Evolutionary conservation across 2,888 invertebrate genomes (phyloP).

Genomic region (Sialis fuliginosa): DNA sequence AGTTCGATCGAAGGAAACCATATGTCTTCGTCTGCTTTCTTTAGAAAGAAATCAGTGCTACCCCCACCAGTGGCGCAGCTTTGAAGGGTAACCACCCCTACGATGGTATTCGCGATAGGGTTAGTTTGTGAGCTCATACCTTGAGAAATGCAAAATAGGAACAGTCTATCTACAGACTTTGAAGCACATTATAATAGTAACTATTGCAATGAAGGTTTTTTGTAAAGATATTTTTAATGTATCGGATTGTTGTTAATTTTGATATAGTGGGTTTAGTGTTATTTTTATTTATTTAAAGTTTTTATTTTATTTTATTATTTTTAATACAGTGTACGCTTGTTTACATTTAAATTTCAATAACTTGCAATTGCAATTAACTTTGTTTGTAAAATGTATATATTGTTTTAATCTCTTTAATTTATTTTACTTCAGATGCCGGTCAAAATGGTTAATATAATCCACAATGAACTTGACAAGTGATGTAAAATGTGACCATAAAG

Average conservation of each 20-base stretch:
- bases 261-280: not conserved
- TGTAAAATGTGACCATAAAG: too few relatives aligned
- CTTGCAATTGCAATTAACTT: too few relatives aligned
- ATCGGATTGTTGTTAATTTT: not conserved
- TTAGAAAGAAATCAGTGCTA: not conserved
- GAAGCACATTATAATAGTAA: slow-evolving; percentile 2
- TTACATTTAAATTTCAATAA: too few relatives aligned
- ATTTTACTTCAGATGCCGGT: too few relatives aligned
- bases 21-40: not conserved
- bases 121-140: not conserved
- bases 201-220: not conserved
- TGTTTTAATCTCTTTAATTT: too few relatives aligned
- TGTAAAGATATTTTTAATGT: not conserved
- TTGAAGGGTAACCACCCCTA: not conserved
- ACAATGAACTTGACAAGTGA: too few relatives aligned
- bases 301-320: too few relatives aligned
- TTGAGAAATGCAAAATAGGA: slow-evolving; percentile 4
- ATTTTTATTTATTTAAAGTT: too few relatives aligned
- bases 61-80: not conserved
- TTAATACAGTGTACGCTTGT: too few relatives aligned
- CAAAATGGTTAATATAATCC: too few relatives aligned
- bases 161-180: slow-evolving; percentile 3
- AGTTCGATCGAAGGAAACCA: not conserved
- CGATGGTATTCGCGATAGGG: not conserved
- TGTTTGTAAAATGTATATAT: too few relatives aligned